A percentile compares a stretch with the other conserved stretches of the same genome.
Evolutionary conservation across 1,140 invertebrate genomes (phyloP).

Genomic region (Eumaeus atala): DNA sequence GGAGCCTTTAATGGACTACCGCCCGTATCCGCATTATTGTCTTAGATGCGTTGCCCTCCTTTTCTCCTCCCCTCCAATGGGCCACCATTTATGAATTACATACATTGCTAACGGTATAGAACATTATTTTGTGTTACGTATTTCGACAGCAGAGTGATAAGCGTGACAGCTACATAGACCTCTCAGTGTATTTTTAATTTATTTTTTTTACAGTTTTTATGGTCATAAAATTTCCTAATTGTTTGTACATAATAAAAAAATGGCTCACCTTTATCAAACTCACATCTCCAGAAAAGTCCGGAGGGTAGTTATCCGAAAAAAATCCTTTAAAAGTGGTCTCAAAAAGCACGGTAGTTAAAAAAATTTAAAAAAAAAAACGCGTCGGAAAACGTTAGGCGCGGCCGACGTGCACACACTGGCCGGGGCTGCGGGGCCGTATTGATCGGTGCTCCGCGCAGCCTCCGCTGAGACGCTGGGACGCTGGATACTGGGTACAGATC

Average conservation of each 20-base stretch:
- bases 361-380: constrained; percentile 36
- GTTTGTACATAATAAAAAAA: not conserved
- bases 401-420: constrained; percentile 42
- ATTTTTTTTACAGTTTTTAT: not conserved
- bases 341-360: constrained; percentile 35
- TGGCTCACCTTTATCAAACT: constrained; percentile 47
- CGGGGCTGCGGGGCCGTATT: constrained; percentile 42
- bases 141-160: too few species aligned
- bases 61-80: too few species aligned
- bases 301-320: constrained; percentile 29
- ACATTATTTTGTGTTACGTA: too few species aligned
- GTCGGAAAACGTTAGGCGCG: constrained; percentile 30
- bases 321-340: constrained; percentile 26
- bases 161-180: too few species aligned
- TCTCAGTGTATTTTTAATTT: too few species aligned
- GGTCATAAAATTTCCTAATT: not conserved
- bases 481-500: too few species aligned
- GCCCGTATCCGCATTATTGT: too few species aligned
- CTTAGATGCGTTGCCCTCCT: too few species aligned
- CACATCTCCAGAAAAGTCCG: constrained; percentile 51
- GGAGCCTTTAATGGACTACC: too few species aligned
- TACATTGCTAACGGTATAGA: too few species aligned
- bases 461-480: constrained; percentile 27
- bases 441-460: constrained; percentile 55
- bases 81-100: too few species aligned